These are phyloP conservation scores for Ornithoptera alexandrae DNA, from an alignment of 2,888 invertebrate species.

Conservation along the genomic window DNA sequence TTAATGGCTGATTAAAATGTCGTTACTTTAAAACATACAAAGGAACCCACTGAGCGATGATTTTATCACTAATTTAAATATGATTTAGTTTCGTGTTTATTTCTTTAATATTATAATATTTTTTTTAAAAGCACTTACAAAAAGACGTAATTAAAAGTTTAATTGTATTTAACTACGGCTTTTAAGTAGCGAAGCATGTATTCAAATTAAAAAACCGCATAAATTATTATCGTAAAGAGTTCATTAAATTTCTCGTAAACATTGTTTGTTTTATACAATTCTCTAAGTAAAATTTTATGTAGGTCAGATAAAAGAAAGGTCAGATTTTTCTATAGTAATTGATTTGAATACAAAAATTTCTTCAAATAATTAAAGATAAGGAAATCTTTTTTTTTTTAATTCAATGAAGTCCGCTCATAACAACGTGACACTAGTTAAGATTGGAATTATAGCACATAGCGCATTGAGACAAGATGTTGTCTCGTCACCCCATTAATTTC, in stretches of 20 bases:
- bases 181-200: constrained; percentile 28
- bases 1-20: constrained; percentile 19
- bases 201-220: constrained; percentile 23
- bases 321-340: not conserved
- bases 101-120: constrained; percentile 27
- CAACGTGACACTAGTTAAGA: no score
- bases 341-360: no score
- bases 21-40: constrained; percentile 16
- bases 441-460: no score
- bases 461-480: no score
- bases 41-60: constrained; percentile 18
- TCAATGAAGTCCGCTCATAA: no score
- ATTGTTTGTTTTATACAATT: constrained; percentile 7
- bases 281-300: not conserved
- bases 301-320: not conserved
- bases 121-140: constrained; percentile 21
- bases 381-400: no score
- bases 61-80: constrained; percentile 27
- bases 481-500: no score
- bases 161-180: constrained; percentile 27
- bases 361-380: no score
- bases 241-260: constrained; percentile 17
- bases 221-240: constrained; percentile 25
- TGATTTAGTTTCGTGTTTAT: constrained; percentile 29
- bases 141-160: constrained; percentile 24